Evolutionary conservation across 2,888 invertebrate species (phyloP).

Genomic region (Conistra vaccinii): DNA sequence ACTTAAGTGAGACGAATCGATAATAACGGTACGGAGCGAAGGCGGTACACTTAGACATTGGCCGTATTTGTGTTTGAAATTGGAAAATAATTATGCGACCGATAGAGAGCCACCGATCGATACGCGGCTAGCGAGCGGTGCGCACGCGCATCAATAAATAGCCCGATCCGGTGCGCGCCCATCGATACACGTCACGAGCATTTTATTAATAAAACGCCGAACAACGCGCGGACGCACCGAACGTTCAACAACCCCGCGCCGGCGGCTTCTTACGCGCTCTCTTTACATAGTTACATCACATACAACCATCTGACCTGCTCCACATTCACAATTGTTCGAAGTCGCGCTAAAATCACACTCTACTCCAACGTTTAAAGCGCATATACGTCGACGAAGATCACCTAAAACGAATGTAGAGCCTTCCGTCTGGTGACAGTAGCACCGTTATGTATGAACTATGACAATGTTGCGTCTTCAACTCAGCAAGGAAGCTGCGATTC

Average conservation of each 20-base stretch:
- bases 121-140: constrained; percentile 72
- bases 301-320: constrained; percentile 72
- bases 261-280: constrained; percentile 76
- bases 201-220: constrained; percentile 89
- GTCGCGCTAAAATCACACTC: constrained; percentile 52
- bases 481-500: constrained; percentile 78
- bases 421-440: constrained; percentile 67
- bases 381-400: constrained; percentile 23
- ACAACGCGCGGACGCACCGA: constrained; percentile 79
- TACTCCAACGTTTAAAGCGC: constrained; percentile 40
- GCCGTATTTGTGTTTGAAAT: constrained; percentile 62
- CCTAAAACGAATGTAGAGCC: constrained; percentile 66
- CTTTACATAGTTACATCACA: constrained; percentile 79
- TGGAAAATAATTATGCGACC: constrained; percentile 63
- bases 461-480: constrained; percentile 68
- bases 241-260: constrained; percentile 88
- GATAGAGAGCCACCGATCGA: constrained; percentile 76
- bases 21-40: constrained; percentile 65
- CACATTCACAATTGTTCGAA: constrained; percentile 69
- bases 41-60: constrained; percentile 63
- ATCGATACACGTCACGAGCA: constrained; percentile 87
- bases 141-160: constrained; percentile 87
- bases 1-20: constrained; percentile 71
- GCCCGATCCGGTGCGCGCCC: constrained; percentile 82
- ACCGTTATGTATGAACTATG: constrained; percentile 82